A percentile compares a stretch with the other conserved stretches of the same genome.
Conservation (phyloP, 2,888 invertebrate genomes). For the Scaptomyza caliginosa region DNA sequence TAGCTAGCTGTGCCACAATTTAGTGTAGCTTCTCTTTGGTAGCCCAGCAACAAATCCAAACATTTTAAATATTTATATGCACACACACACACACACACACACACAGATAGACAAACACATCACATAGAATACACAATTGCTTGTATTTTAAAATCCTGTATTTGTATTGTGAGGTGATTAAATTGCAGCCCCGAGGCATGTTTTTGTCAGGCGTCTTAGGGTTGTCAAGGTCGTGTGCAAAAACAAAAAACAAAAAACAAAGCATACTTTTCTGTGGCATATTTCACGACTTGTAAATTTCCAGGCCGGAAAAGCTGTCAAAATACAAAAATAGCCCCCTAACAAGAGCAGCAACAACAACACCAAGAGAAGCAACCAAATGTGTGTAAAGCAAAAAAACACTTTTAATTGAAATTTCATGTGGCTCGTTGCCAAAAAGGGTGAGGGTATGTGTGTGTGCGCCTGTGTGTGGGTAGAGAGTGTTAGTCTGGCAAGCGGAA, state of each 20-base stretch:
- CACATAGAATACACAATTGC: not conserved
- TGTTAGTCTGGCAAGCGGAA: conserved; percentile 23
- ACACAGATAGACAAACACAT: not conserved
- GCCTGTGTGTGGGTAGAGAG: not conserved
- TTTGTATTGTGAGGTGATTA: conserved; percentile 62
- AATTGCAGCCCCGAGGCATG: conserved; percentile 57
- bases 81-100: not conserved
- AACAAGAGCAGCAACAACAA: not conserved
- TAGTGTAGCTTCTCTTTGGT: conserved; percentile 17
- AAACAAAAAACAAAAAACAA: conserved; percentile 26
- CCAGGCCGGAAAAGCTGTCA: conserved; percentile 46
- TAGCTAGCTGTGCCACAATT: not conserved
- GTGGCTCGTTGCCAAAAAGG: conserved; percentile 22
- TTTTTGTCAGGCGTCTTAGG: conserved; percentile 42
- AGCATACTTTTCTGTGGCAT: conserved; percentile 68
- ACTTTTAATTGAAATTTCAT: conserved; percentile 73
- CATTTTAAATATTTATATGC: not conserved
- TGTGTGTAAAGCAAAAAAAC: conserved; percentile 40
- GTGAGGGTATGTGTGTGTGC: not conserved
- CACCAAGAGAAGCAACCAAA: not conserved
- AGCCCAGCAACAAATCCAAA: conserved; percentile 35
- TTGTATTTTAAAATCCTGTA: conserved; percentile 17
- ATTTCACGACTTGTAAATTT: conserved; percentile 71
- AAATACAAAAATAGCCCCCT: conserved; percentile 14
- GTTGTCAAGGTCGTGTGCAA: conserved; percentile 48